Evolutionary conservation across 2,113 vertebrate genomes (phyloP).

Genomic region (Zapus hudsonius): DNA sequence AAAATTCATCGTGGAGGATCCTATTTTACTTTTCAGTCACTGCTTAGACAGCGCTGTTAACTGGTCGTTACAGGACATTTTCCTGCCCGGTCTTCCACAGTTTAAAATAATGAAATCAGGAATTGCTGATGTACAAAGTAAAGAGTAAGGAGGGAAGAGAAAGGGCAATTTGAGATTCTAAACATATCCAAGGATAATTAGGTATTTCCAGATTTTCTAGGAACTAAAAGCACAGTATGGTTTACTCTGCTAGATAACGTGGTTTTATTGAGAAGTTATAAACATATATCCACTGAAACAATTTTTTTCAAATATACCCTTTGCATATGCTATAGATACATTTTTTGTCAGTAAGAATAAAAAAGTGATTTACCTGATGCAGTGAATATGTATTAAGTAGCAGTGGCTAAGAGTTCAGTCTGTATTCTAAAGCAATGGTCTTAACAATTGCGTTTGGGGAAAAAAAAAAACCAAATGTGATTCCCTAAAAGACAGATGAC

Average conservation of each 20-base stretch:
- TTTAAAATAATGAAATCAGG: conserved; percentile 46
- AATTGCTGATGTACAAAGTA: background rate
- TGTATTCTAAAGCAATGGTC: conserved; percentile 37
- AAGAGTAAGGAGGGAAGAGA: background rate
- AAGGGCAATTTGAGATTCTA: conserved; percentile 33
- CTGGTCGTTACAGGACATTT: background rate
- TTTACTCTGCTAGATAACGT: background rate
- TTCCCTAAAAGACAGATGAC: conserved; percentile 10
- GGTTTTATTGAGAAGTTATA: conserved; percentile 42
- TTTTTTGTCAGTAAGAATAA: conserved; percentile 25
- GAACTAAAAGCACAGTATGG: conserved; percentile 30
- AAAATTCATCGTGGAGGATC: background rate
- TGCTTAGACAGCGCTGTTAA: conserved; percentile 19
- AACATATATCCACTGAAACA: conserved; percentile 25
- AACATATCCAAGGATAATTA: conserved; percentile 24
- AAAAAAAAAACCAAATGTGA: conserved; percentile 23
- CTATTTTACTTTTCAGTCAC: conserved; percentile 10
- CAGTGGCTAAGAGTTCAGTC: conserved; percentile 39
- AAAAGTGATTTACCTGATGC: background rate
- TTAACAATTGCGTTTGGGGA: background rate
- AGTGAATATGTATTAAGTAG: background rate
- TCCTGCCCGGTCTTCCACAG: background rate
- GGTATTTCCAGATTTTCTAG: background rate
- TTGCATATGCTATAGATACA: conserved; percentile 8
- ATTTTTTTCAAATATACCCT: background rate